These are phyloP conservation scores for Sciurus vulgaris DNA, from an alignment of 2,797 vertebrate species.

Conservation along the genomic window DNA sequence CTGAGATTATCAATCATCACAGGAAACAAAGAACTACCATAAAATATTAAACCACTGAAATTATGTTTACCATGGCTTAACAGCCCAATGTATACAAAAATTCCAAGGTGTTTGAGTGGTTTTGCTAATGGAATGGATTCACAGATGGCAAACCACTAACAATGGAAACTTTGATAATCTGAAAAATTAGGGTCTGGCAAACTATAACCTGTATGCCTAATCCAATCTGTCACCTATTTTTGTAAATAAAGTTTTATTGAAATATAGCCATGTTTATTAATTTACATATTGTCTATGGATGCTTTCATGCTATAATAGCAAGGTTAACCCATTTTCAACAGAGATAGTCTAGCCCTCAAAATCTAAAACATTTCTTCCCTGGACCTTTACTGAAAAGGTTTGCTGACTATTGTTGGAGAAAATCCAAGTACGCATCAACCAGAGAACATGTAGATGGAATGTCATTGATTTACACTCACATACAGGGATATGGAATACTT, in stretches of 20 bases:
- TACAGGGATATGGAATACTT: background rate
- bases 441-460: background rate
- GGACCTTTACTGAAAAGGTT: background rate
- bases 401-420: slow-evolving; percentile 12
- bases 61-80: background rate
- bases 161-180: background rate
- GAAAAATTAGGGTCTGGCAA: background rate
- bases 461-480: background rate
- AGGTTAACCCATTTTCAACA: background rate
- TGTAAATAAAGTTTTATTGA: slow-evolving; percentile 60
- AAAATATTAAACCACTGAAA: background rate
- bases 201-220: background rate
- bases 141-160: background rate
- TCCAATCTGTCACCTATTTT: background rate
- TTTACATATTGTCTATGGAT: background rate
- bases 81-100: background rate
- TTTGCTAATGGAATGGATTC: background rate
- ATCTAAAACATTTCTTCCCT: background rate
- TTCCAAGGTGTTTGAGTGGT: background rate
- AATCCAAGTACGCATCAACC: background rate
- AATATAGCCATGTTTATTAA: background rate
- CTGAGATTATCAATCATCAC: background rate
- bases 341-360: background rate
- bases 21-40: background rate
- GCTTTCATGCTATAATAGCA: background rate